Evolutionary conservation across 2,888 invertebrate genomes (phyloP), one percentile per base, ranked within the genome.

Genomic region (Uloborus plumipes): DNA sequence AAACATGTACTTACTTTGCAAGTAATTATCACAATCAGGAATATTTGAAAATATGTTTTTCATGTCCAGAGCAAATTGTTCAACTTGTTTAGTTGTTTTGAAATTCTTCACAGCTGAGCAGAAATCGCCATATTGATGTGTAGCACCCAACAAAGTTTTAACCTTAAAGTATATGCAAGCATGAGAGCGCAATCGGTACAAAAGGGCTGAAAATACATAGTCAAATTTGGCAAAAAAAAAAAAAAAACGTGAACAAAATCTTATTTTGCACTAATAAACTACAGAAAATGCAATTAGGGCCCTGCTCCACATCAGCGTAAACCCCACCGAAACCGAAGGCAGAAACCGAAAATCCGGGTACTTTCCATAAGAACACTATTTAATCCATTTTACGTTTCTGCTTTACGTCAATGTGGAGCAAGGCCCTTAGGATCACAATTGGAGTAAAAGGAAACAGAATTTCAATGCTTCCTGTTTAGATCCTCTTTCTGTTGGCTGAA

Each of bases 81-180:
- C 61, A 50, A 77, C 65, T 69, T 84, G 47, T 76, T 80, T 84
- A 20, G 39, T 26, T 7, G 64, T 20, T 61, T 84, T 84, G 49
- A 76, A 84, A 26, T 76, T 58, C 59, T 76, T 84, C 13, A 84
- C 51, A 47, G 76, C 61, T 18, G 62, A 22, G 51, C 84, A 84
- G 53, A 84, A 84, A 20, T 58, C 69, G 4, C 58, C 59, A 76
- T 84, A 84, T 15, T 75, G 51, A 47, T 78, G 71, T 49, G 78
- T 71, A 20, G 71, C 20, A 15, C 73, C 73, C 4, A 78, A 53
- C 26, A 83, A 51, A 16, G 64, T 39, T 69, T 73, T 77, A 11
- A 81, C 58, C 80, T 81, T 51, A 14, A 61, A 53, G 69, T 18
- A 61, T 13, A 26, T 2, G 2, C 26, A 15, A 61, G 11, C 15